phyloP scores from a whole-genome alignment of 1,140 invertebrate genomes.

The Rhysida immarginata region DNA sequence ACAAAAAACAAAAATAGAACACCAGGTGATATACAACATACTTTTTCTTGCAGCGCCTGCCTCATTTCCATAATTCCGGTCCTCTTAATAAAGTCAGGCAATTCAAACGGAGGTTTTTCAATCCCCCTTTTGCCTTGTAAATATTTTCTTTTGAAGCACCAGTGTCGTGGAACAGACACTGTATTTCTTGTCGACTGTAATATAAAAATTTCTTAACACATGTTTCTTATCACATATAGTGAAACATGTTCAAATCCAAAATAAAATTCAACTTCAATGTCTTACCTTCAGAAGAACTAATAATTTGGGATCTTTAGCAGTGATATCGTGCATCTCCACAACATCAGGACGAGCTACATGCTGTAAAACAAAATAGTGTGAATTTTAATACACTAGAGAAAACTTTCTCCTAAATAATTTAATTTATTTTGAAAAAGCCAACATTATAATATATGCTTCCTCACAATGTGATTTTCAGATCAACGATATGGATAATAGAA shows the following conservation, averaged over 20 bases:
- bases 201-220: background rate
- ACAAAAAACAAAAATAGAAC: too few species aligned
- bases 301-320: conserved; percentile 87
- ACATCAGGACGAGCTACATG: conserved; percentile 79
- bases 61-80: conserved; percentile 99
- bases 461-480: too few species aligned
- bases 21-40: too few species aligned
- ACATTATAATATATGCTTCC: too few species aligned
- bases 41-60: conserved; percentile 89
- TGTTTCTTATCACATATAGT: background rate
- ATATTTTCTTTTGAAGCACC: conserved; percentile 98
- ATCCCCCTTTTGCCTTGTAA: conserved; percentile 95
- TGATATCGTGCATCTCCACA: conserved; percentile 99
- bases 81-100: conserved; percentile 96
- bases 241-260: too few species aligned
- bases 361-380: conserved; percentile 15
- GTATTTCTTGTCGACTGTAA: conserved; percentile 65
- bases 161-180: conserved; percentile 92
- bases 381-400: too few species aligned
- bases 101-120: conserved; percentile 95
- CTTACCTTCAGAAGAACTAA: conserved; percentile 82
- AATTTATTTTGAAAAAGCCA: too few species aligned
- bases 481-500: too few species aligned
- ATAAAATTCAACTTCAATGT: too few species aligned
- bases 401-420: too few species aligned